Evolutionary conservation across 2,888 invertebrate genomes (phyloP), one percentile per base, ranked within the genome.

Genomic region (Patella caerulea): DNA sequence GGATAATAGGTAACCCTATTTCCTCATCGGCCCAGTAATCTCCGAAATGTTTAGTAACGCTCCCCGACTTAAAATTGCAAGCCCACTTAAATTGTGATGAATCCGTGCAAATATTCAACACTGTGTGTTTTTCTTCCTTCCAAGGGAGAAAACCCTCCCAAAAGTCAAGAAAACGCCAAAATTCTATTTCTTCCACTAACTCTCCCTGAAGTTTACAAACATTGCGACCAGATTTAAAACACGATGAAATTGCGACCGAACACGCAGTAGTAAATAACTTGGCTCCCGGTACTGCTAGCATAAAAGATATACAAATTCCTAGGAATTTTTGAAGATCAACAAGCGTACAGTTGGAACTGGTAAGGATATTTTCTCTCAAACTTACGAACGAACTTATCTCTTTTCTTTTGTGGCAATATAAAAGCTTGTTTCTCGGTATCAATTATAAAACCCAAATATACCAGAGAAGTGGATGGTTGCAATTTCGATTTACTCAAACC

Each of bases 361-460:
- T 1, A 3, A 65, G 65, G 19, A 65, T 65, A n/a, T 5, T 19
- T 19, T 15, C 19, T 11, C 65, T n/a, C 11, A 65, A 15, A 15
- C 2, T 15, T 19, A 15, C 5, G 19, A 65, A 15, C 5, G 19
- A 65, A 65, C 9, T 12, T 19, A 9, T 9, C 9, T 17, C 11
- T 65, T 15, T 65, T 65, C n/a, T 15, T 9, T 19, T 65, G 9
- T 65, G 65, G 65, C 12, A 65, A 19, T 17, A 15, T 65, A 2
- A 65, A 65, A 9, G 65, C 65, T 15, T 65, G 65, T 65, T 15
- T 65, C 9, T 65, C n/a, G 19, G 65, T 65, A 3, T 65, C 65
- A 65, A 65, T 65, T 65, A 65, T 65, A 5, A 65, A 65, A 9
- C 65, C 65, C 17, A 65, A 65, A 65, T 65, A 65, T 65, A 65